A percentile compares a stretch with the other conserved stretches of the same genome.
Conservation (phyloP, 2,888 invertebrate genomes). For the Cheilosia scutellata region DNA sequence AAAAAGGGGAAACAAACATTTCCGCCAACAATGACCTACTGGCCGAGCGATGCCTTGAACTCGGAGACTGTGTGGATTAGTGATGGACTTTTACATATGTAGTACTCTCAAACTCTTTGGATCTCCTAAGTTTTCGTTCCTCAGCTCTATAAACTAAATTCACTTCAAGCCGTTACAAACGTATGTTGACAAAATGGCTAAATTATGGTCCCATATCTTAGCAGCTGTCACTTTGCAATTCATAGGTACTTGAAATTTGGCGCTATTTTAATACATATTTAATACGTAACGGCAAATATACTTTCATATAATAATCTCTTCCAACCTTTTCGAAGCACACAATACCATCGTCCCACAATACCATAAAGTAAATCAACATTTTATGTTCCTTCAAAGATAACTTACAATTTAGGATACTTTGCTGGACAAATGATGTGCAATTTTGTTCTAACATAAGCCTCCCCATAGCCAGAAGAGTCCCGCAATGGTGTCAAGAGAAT, state of each 20-base stretch:
- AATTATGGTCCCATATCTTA: background rate
- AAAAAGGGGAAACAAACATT: no score
- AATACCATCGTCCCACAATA: no score
- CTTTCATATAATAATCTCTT: background rate
- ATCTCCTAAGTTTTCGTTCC: no score
- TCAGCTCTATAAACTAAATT: no score
- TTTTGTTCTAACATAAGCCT: slow-evolving; percentile 90
- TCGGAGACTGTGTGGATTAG: no score
- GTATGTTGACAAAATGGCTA: background rate
- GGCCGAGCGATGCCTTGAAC: no score
- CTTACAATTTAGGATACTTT: slow-evolving; percentile 93
- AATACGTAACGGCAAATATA: no score
- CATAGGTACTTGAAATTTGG: no score
- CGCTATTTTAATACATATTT: background rate
- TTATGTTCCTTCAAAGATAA: slow-evolving; percentile 63
- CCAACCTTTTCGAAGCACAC: background rate
- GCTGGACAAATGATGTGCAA: slow-evolving; percentile 90
- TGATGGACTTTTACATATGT: no score
- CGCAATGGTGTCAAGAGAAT: slow-evolving; percentile 91
- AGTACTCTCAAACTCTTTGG: no score
- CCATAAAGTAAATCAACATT: no score
- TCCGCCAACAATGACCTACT: no score
- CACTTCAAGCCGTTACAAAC: background rate
- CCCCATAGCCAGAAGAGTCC: slow-evolving; percentile 87
- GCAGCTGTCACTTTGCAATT: background rate